Evolutionary conservation across 2,797 vertebrate genomes (phyloP), one percentile per base, ranked within the genome.

Genomic region (Syngnathus rostellatus): DNA sequence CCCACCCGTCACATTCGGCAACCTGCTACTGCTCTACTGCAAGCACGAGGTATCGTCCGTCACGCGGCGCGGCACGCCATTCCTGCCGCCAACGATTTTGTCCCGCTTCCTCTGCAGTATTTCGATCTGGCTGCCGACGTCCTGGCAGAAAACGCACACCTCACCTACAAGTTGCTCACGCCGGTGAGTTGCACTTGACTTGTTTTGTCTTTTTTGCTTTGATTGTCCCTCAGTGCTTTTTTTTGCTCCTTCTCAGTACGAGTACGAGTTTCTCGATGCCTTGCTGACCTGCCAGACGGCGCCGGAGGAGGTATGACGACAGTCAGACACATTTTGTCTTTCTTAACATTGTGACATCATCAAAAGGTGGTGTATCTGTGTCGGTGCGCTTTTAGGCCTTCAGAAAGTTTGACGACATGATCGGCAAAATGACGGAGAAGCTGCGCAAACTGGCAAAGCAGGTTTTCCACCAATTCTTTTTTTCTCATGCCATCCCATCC

Each of bases 111-210:
- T 40, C 72, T 54, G 7, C 89, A 98, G 84, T 98, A 97, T 79
- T 98, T 94, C 0, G 94, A 95, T 87, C 88, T 98, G 77, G 96
- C 95, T 6, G 96, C 96, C 3, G 96, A 99, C 48, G 94, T 99
- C 55, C 84, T 98, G 85, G 96, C 95, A 61, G 96, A 98, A 79
- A 99, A 98, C 39, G 93, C 94, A 10, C 96, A 96, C 64, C 89
- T 99, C 65, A 98, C 95, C 12, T 98, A 95, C 80, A 97, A 93
- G 78, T 92, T 94, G 68, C 94, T 98, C 53, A 92, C 94, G 0
- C 93, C 94, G 23, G 93, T 93, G 83, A 66, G 64, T 25, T 6
- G 7, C 4, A 6, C 8, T 43, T 6, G 2, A 10, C 1, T 63
- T 45, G 23, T 6, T 23, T 25, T 23, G 0, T 38, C 14, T 48